These are phyloP conservation scores for Drosophila elegans DNA, from an alignment of 1,140 invertebrate species.

Conservation along the genomic window DNA sequence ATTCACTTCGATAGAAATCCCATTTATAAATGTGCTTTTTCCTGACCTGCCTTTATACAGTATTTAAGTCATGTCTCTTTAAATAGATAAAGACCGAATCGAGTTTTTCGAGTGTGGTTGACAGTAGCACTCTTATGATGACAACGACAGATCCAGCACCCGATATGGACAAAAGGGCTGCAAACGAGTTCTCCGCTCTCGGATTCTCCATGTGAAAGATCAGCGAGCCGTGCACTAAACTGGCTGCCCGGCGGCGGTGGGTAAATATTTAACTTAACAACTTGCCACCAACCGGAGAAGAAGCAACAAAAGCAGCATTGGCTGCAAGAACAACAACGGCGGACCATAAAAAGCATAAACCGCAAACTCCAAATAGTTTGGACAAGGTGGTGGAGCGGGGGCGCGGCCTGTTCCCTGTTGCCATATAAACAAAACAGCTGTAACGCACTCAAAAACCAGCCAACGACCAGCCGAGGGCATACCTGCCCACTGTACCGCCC, in stretches of 20 bases:
- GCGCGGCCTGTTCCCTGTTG: slow-evolving; percentile 11
- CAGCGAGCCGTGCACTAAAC: slow-evolving; percentile 35
- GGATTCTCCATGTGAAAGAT: slow-evolving; percentile 31
- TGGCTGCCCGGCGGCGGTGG: slow-evolving; percentile 41
- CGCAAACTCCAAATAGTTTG: slow-evolving; percentile 53
- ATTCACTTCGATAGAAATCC: too few species aligned
- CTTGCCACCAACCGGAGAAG: slow-evolving; percentile 62
- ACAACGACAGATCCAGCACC: slow-evolving; percentile 63
- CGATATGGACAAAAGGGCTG: slow-evolving; percentile 70
- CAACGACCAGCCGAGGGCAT: slow-evolving; percentile 46
- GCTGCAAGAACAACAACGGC: slow-evolving; percentile 29
- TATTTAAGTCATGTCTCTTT: background rate
- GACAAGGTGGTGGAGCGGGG: slow-evolving; percentile 25
- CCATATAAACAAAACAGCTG: slow-evolving; percentile 62
- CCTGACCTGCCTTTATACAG: background rate
- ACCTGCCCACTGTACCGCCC: slow-evolving; percentile 15
- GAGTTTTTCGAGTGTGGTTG: slow-evolving; percentile 18
- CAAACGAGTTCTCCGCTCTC: slow-evolving; percentile 35
- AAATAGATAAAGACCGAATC: background rate
- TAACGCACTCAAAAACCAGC: slow-evolving; percentile 48
- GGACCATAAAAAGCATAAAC: slow-evolving; percentile 73
- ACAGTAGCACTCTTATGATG: slow-evolving; percentile 48
- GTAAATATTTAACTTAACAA: slow-evolving; percentile 81
- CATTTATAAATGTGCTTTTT: background rate
- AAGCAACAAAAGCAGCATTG: slow-evolving; percentile 35